Evolutionary conservation across 2,797 vertebrate genomes (phyloP).

Genomic region (Cryptoprocta ferox): DNA sequence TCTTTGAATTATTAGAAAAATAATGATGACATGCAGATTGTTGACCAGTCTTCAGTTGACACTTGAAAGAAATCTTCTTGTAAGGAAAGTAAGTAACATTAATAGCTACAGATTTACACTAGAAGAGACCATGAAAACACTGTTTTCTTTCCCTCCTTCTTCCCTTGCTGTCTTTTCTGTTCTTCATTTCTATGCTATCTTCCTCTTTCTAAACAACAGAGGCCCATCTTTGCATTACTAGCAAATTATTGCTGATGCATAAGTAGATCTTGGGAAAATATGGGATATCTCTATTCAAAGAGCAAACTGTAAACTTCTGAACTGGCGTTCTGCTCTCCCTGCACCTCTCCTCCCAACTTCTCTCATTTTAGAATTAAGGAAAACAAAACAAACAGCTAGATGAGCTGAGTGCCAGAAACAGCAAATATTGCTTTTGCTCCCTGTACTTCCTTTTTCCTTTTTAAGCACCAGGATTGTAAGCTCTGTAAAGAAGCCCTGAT

Average conservation of each 20-base stretch:
- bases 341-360: background rate
- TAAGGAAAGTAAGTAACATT: background rate
- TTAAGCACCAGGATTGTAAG: background rate
- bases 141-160: background rate
- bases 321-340: background rate
- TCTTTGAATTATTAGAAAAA: constrained; percentile 4
- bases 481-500: background rate
- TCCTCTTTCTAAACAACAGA: background rate
- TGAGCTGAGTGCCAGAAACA: background rate
- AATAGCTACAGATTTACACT: background rate
- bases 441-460: background rate
- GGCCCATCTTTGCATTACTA: background rate
- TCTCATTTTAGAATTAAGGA: constrained; percentile 50
- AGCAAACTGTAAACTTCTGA: background rate
- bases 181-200: background rate
- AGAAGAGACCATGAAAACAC: background rate
- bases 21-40: background rate
- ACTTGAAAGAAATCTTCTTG: background rate
- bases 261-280: background rate
- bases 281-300: background rate
- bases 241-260: background rate
- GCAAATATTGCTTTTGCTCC: background rate
- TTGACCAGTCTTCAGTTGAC: background rate
- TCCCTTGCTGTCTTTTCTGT: background rate
- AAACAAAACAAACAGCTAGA: constrained; percentile 30